A percentile compares a stretch with the other conserved stretches of the same genome.
Evolutionary conservation across 2,888 invertebrate species (phyloP).

Genomic region (Drosophila monieri): DNA sequence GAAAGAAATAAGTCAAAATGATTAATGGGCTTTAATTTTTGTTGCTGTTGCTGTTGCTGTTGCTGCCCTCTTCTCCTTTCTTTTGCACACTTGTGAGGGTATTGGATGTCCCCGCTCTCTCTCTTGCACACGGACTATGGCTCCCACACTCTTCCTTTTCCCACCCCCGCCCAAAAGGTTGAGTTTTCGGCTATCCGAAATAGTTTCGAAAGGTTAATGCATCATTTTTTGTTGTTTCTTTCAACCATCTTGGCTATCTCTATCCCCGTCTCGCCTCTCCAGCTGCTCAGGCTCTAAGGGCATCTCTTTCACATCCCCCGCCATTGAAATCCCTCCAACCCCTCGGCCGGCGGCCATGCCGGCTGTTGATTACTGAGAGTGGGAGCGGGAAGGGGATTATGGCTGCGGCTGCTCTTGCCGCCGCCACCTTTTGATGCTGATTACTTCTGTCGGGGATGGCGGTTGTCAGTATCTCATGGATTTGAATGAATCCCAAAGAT

Average conservation of each 20-base stretch:
- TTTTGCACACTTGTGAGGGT: slow-evolving; percentile 22
- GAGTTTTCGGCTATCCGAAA: slow-evolving; percentile 49
- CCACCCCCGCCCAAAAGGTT: slow-evolving; percentile 37
- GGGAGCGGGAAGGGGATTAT: slow-evolving; percentile 39
- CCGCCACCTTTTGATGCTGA: slow-evolving; percentile 40
- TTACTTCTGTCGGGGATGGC: slow-evolving; percentile 21
- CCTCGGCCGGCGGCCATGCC: slow-evolving; percentile 40
- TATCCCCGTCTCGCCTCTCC: slow-evolving; percentile 2
- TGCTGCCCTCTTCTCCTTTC: slow-evolving; percentile 26
- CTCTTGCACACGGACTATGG: slow-evolving; percentile 5
- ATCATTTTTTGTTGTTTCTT: slow-evolving; percentile 46
- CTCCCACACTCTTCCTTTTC: slow-evolving; percentile 8
- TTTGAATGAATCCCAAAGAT: slow-evolving; percentile 2
- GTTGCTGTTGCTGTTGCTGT: slow-evolving; percentile 57
- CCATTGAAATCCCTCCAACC: slow-evolving; percentile 12
- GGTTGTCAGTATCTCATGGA: slow-evolving; percentile 4
- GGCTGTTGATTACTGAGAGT: slow-evolving; percentile 18
- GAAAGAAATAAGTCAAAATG: slow-evolving; percentile 83
- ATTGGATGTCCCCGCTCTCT: slow-evolving; percentile 2
- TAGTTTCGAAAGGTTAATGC: slow-evolving; percentile 59
- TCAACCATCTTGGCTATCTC: slow-evolving; percentile 56
- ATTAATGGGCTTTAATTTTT: slow-evolving; percentile 81
- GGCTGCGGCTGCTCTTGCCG: slow-evolving; percentile 37
- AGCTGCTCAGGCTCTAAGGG: not conserved
- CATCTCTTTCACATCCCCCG: slow-evolving; percentile 12